Conservation (phyloP, 92 coral and sea anemone genomes). For the Epizoanthus ramosus region DNA sequence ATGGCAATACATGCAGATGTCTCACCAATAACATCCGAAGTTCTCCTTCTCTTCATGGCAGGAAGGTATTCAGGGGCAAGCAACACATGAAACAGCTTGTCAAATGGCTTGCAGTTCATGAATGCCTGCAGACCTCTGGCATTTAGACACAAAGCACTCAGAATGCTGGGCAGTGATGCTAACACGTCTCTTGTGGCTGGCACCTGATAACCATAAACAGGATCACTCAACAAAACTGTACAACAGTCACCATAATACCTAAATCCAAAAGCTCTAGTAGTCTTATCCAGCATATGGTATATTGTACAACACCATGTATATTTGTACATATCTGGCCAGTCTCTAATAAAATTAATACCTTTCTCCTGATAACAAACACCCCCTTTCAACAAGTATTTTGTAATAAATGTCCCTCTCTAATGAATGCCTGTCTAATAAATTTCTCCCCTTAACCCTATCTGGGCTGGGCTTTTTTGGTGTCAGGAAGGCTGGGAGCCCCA, state of each 20-base stretch:
- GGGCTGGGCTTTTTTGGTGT: no score
- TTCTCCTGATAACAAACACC: no score
- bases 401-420: no score
- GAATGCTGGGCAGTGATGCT: conserved; percentile 91
- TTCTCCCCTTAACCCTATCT: no score
- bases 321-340: no score
- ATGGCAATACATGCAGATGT: not conserved
- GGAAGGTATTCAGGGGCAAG: conserved; percentile 95
- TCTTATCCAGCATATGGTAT: not conserved
- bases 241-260: not conserved
- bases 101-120: conserved; percentile 97
- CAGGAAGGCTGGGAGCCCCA: no score
- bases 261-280: not conserved
- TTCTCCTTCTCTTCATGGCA: conserved; percentile 92
- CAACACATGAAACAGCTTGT: conserved; percentile 91
- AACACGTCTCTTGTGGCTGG: conserved; percentile 98
- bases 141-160: conserved; percentile 94
- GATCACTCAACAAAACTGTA: not conserved
- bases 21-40: conserved; percentile 85
- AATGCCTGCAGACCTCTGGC: conserved; percentile 95
- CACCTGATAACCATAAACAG: conserved; percentile 56
- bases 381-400: no score
- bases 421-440: no score
- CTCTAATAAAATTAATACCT: no score
- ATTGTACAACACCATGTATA: no score